These are phyloP conservation scores for Pipa parva DNA, from an alignment of 2,113 vertebrate genomes.

Conservation along the genomic window DNA sequence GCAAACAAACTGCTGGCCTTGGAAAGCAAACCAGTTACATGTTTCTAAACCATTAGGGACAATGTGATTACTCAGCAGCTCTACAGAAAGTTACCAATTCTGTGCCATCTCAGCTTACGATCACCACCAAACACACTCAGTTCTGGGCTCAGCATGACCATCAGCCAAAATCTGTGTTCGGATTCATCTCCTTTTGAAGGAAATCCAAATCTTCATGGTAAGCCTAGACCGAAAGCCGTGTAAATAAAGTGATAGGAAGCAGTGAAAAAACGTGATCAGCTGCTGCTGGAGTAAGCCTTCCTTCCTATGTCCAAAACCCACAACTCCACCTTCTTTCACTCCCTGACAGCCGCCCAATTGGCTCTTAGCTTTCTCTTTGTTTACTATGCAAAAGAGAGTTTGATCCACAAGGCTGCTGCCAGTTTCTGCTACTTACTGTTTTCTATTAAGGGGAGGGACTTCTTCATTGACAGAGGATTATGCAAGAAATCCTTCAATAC, in stretches of 20 bases:
- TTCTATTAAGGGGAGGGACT: conserved; percentile 10
- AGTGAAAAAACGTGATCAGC: conserved; percentile 28
- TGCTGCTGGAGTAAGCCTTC: conserved; percentile 2
- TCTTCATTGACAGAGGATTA: neutral
- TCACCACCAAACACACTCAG: neutral
- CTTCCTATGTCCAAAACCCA: neutral
- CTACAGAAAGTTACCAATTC: conserved; percentile 12
- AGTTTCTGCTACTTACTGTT: conserved; percentile 16
- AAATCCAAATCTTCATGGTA: neutral
- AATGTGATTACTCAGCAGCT: conserved; percentile 27
- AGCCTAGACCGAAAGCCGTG: neutral
- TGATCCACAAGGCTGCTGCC: conserved; percentile 14
- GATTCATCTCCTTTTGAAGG: conserved; percentile 24
- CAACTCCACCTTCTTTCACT: neutral
- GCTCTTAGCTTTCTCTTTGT: neutral
- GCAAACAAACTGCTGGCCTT: neutral
- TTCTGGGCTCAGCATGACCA: neutral
- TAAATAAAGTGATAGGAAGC: neutral
- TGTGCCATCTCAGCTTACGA: neutral
- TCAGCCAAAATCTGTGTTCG: conserved; percentile 11
- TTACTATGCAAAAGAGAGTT: conserved; percentile 13
- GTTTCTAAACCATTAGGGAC: neutral
- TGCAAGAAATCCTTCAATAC: conserved; percentile 14
- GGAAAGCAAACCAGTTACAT: neutral
- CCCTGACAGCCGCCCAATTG: conserved; percentile 14